Conservation (phyloP, 2,888 invertebrate genomes). For the Epistrophe eligans region DNA sequence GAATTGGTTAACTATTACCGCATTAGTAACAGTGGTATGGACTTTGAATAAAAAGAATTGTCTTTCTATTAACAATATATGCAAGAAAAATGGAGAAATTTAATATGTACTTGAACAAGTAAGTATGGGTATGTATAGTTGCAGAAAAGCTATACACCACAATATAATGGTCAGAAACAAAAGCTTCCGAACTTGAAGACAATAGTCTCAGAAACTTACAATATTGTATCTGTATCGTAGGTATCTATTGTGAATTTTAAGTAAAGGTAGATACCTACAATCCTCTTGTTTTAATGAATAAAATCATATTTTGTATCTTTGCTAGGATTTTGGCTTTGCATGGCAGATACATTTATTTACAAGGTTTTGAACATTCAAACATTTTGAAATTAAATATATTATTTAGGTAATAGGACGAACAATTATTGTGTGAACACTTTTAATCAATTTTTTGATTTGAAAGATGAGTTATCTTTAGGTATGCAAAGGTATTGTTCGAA, state of each 20-base stretch:
- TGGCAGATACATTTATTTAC: not conserved
- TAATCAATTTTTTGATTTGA: too few relatives aligned
- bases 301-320: not conserved
- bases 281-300: not conserved
- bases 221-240: too few relatives aligned
- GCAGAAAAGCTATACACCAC: slow-evolving; percentile 37
- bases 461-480: too few relatives aligned
- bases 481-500: too few relatives aligned
- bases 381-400: too few relatives aligned
- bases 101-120: slow-evolving; percentile 20
- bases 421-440: too few relatives aligned
- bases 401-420: too few relatives aligned
- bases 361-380: too few relatives aligned
- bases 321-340: not conserved
- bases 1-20: slow-evolving; percentile 48
- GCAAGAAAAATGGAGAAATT: slow-evolving; percentile 38
- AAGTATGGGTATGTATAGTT: too few relatives aligned
- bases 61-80: not conserved
- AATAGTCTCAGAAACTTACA: not conserved
- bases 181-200: slow-evolving; percentile 16
- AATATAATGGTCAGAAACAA: slow-evolving; percentile 33
- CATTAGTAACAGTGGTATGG: slow-evolving; percentile 43
- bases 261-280: not conserved
- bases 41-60: slow-evolving; percentile 20
- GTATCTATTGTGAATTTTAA: not conserved